phyloP scores from a whole-genome alignment of 2,797 vertebrate genomes.

The Coregonus sp. region DNA sequence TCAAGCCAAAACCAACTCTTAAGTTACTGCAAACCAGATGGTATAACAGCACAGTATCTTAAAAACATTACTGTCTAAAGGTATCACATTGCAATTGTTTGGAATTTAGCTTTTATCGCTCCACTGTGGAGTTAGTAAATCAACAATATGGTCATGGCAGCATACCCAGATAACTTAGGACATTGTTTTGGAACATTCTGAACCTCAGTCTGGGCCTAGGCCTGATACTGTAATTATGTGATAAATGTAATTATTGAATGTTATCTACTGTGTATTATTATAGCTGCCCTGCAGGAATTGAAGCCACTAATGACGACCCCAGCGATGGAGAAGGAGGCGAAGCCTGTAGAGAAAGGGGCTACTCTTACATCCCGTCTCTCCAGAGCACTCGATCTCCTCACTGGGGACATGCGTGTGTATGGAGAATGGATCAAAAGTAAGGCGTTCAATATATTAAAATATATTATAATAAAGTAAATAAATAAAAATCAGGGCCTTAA shows the following conservation, averaged over 20 bases:
- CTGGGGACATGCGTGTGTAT: constrained; percentile 81
- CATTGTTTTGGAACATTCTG: background rate
- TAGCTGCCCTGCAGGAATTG: background rate
- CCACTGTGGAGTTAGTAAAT: background rate
- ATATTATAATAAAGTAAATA: background rate
- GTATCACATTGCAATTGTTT: background rate
- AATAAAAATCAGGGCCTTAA: background rate
- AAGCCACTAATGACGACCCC: background rate
- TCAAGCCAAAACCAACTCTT: background rate
- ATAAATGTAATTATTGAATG: background rate
- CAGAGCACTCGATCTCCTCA: constrained; percentile 65
- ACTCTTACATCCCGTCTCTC: constrained; percentile 46
- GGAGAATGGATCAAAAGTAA: constrained; percentile 84
- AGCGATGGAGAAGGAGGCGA: background rate
- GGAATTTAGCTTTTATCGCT: background rate
- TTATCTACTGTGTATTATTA: background rate
- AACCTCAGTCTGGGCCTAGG: background rate
- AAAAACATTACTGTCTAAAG: background rate
- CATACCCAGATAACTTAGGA: background rate
- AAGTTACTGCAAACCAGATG: background rate
- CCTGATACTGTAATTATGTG: background rate
- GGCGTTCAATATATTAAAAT: constrained; percentile 19
- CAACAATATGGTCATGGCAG: background rate
- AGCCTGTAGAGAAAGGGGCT: constrained; percentile 15
- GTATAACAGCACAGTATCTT: background rate